Base-by-base conservation (phyloP, 2,888 invertebrate genomes). In the Galeopsomyia nigrocyanea region DNA sequence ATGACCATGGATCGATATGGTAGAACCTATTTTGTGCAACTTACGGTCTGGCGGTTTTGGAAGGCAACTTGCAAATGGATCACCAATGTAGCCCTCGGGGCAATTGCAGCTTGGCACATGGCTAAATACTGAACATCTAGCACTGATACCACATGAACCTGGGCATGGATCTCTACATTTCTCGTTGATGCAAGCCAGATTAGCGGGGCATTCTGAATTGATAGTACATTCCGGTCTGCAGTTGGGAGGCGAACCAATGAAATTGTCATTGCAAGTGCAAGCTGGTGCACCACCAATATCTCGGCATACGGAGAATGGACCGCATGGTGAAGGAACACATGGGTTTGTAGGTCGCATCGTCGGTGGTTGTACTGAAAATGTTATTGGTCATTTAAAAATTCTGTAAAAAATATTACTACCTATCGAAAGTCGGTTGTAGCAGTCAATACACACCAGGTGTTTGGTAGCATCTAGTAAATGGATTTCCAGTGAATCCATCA, bases 181-280 rank as follows among this genome's bases (percentile, higher is more conserved):
- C 77, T 92, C 91, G 77, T 91, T 90, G 3, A 92, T 88, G 81
- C 94, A 94, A 77, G 93, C 92, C 83, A 90, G 90, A 77, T 91
- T 90, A 64, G 89, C 88, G n/a, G 91, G 87, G 84, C 95, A 95
- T 87, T 94, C 94, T 9, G 93, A 91, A 82, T 93, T 92, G 6
- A 92, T 89, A n/a, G 91, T 89, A 83, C 94, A 94, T 87, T 94
- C 94, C 0, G 94, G 94, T 80, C 94, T 89, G 83, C 94, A 95
- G 78, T 87, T 87, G 81, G 91, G 90, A 22, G 93, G 92, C 79
- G 91, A 90, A 71, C 92, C 92, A 64, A 90, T 87, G 81, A 90
- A 92, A 68, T 90, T 90, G 5, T 88, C 87, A 56, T 89, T 79
- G 77, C 91, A 91, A 16, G 87, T 87, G 78, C 91, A 91, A 51